Conservation (phyloP, 2,888 invertebrate species). For the Arrhopalites spinosus region DNA sequence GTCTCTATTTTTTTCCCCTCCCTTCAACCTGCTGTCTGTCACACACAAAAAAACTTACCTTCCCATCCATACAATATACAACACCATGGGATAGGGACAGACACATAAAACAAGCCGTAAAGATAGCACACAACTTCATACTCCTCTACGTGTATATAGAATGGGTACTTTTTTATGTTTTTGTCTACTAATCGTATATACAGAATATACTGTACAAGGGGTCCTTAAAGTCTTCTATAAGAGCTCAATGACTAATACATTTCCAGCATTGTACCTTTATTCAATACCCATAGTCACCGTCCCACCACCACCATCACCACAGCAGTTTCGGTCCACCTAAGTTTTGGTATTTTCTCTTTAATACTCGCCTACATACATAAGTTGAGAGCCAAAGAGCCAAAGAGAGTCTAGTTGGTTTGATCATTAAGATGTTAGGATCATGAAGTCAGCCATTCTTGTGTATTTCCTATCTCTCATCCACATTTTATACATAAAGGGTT, state of each 20-base stretch:
- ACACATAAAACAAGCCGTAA: constrained; percentile 25
- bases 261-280: no score
- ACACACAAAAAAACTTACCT: constrained; percentile 10
- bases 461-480: neutral
- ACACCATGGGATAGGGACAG: neutral
- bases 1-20: constrained; percentile 13
- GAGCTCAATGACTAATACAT: no score
- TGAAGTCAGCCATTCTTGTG: neutral
- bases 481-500: neutral
- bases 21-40: constrained; percentile 1
- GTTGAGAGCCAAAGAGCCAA: no score
- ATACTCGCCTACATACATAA: constrained; percentile 6
- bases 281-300: neutral
- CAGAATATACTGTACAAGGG: no score
- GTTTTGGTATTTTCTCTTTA: constrained; percentile 13
- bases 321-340: constrained; percentile 29
- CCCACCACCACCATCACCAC: constrained; percentile 10
- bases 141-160: no score
- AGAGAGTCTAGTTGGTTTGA: no score
- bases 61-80: neutral
- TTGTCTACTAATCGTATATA: no score
- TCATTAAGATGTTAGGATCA: no score
- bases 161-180: no score
- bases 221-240: no score
- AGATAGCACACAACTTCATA: neutral